These are phyloP conservation scores for Mormyrus proboscirostris DNA, from an alignment of 2,797 vertebrate genomes.

Conservation along the genomic window DNA sequence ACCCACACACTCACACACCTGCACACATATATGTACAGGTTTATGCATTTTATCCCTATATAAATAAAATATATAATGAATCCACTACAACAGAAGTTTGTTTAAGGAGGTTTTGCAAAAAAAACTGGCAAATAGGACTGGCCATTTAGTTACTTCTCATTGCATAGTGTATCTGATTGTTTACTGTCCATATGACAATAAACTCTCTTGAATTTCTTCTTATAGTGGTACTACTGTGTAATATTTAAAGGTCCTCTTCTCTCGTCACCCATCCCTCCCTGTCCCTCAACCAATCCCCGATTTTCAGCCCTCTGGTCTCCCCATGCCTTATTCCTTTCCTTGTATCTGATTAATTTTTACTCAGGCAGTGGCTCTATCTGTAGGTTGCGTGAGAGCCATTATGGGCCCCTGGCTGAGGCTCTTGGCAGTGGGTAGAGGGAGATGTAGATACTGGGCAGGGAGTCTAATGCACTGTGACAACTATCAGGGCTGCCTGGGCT, in stretches of 20 bases:
- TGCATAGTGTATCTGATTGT: neutral
- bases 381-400: neutral
- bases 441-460: neutral
- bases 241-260: neutral
- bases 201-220: neutral
- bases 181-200: neutral
- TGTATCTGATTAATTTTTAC: neutral
- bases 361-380: neutral
- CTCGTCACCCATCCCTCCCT: neutral
- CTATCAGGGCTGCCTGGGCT: neutral
- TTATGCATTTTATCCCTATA: neutral
- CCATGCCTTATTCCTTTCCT: neutral
- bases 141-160: neutral
- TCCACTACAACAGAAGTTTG: neutral
- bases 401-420: neutral
- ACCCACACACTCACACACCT: neutral
- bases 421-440: neutral
- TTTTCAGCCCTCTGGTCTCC: neutral
- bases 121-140: neutral
- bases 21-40: neutral
- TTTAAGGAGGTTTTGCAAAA: neutral
- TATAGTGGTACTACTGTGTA: neutral
- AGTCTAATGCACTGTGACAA: conserved; percentile 9
- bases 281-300: neutral
- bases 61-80: neutral